Conservation (phyloP, 2,888 invertebrate genomes). For the Sinopyrophorus schimmeli region DNA sequence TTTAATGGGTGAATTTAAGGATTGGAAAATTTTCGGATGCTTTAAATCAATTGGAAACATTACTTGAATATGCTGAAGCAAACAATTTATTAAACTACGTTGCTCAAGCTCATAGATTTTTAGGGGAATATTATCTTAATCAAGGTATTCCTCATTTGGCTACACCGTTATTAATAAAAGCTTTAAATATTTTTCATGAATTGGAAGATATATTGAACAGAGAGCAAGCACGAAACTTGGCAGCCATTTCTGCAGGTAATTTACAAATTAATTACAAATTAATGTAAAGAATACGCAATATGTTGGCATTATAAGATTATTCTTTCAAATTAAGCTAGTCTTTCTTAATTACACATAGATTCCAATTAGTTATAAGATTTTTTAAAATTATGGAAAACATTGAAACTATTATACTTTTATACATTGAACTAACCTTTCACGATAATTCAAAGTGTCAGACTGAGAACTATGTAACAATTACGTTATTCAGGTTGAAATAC, state of each 20-base stretch:
- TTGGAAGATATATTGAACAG: slow-evolving; percentile 37
- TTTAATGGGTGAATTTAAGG: slow-evolving; percentile 32
- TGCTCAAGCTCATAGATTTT: slow-evolving; percentile 47
- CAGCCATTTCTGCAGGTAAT: slow-evolving; percentile 47
- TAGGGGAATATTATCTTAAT: slow-evolving; percentile 50
- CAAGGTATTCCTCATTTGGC: slow-evolving; percentile 44
- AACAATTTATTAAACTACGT: slow-evolving; percentile 43
- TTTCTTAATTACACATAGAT: too few relatives aligned
- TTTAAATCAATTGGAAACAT: slow-evolving; percentile 39
- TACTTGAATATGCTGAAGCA: slow-evolving; percentile 41
- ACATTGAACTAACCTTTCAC: too few relatives aligned
- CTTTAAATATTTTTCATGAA: slow-evolving; percentile 46
- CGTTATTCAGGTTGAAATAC: too few relatives aligned
- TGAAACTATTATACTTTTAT: too few relatives aligned
- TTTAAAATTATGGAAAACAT: too few relatives aligned
- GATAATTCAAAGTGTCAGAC: too few relatives aligned
- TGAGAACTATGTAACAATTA: too few relatives aligned
- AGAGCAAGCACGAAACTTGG: slow-evolving; percentile 46
- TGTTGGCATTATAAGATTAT: too few relatives aligned
- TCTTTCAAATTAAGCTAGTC: too few relatives aligned
- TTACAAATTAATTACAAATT: too few relatives aligned
- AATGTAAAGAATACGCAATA: too few relatives aligned
- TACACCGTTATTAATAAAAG: slow-evolving; percentile 44
- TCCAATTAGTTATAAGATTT: too few relatives aligned
- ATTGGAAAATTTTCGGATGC: slow-evolving; percentile 41